Conservation (phyloP, 2,113 vertebrate species). For the Dinomys branickii region DNA sequence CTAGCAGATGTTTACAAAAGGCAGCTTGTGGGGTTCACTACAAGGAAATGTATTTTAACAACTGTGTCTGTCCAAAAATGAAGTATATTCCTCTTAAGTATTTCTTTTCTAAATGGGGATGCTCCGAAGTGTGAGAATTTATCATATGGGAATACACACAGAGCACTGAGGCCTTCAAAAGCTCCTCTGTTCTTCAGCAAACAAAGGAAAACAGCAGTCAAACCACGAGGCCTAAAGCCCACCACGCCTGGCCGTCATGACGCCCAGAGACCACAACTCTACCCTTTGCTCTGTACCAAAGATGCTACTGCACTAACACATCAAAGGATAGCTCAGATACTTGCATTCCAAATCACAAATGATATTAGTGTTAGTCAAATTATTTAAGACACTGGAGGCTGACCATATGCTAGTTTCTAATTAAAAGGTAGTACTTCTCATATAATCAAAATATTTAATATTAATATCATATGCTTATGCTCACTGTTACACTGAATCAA, state of each 20-base stretch:
- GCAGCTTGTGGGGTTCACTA: not conserved
- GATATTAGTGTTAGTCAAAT: slow-evolving; percentile 13
- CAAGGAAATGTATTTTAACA: not conserved
- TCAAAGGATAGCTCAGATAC: not conserved
- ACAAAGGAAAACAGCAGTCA: slow-evolving; percentile 31
- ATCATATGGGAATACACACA: not conserved
- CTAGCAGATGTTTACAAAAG: slow-evolving; percentile 43
- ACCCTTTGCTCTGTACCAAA: not conserved
- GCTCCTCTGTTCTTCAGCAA: slow-evolving; percentile 49
- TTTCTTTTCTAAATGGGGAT: not conserved
- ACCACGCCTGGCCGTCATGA: not conserved
- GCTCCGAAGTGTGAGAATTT: not conserved
- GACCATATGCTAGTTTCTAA: slow-evolving; percentile 16
- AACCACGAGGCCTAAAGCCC: not conserved
- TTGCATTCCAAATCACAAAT: slow-evolving; percentile 20
- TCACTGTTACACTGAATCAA: slow-evolving; percentile 26
- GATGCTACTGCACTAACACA: not conserved
- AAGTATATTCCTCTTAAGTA: not conserved
- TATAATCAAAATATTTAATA: slow-evolving; percentile 11
- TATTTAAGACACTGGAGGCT: slow-evolving; percentile 10
- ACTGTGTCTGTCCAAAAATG: not conserved
- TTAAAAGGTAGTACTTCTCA: slow-evolving; percentile 15
- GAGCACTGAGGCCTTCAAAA: not conserved
- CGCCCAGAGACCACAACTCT: not conserved
- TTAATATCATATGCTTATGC: not conserved